Evolutionary conservation across 2,113 vertebrate species (phyloP).

Genomic region (Hippocampus abdominalis): DNA sequence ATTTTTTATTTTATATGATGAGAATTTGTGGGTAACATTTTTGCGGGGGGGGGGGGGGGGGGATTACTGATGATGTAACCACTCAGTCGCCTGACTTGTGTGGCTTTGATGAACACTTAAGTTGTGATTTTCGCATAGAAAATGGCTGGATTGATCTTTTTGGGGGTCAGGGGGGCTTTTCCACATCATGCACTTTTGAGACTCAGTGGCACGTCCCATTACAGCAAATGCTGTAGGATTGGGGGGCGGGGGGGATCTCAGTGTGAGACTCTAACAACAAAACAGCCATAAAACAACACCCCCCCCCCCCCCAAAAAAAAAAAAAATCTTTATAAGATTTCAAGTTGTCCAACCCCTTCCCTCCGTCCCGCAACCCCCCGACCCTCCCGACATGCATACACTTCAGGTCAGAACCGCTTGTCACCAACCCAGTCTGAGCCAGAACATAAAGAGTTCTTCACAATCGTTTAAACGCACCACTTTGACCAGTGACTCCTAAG

Average conservation of each 20-base stretch:
- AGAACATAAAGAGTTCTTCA: constrained; percentile 53
- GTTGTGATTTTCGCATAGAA: background rate
- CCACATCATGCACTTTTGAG: background rate
- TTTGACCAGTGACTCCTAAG: background rate
- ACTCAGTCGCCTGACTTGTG: background rate
- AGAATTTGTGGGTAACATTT: background rate
- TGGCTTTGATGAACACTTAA: no score
- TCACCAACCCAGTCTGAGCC: constrained; percentile 67
- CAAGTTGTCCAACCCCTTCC: constrained; percentile 4
- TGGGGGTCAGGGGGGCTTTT: background rate
- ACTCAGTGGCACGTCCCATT: background rate
- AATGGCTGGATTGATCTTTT: background rate
- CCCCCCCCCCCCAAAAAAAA: constrained; percentile 2
- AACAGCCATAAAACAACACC: constrained; percentile 62
- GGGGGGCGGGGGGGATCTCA: constrained; percentile 55
- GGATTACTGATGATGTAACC: background rate
- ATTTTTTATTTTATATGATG: background rate
- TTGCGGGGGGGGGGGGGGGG: background rate
- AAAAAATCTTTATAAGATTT: constrained; percentile 52
- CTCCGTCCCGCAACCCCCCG: background rate
- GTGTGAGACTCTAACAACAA: constrained; percentile 65
- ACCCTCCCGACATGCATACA: constrained; percentile 57
- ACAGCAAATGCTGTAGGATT: background rate
- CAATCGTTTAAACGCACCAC: background rate
- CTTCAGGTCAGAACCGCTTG: constrained; percentile 44